Base-by-base conservation (phyloP, 64 coral and sea anemone genomes). In the Pachyseris speciosa region DNA sequence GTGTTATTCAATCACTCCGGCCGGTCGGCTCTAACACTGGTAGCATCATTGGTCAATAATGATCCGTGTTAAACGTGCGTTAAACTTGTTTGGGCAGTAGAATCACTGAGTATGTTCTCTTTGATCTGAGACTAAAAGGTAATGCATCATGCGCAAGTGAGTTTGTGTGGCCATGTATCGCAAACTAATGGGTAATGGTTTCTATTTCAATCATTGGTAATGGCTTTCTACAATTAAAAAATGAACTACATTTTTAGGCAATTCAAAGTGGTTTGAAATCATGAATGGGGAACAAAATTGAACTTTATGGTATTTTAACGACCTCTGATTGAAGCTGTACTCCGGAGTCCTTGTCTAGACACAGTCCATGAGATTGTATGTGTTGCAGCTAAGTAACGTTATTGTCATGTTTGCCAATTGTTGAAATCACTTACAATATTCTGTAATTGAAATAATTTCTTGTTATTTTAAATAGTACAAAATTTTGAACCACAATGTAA, bases 1-100 rank as follows among this genome's bases (percentile, higher is more conserved):
- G 44, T 89, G 70, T 81, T 34, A 90, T 69, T 80, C 74, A 90
- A 71, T 92, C 69, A 74, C 83, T 83, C 68, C 79, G 83, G 80
- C 89, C 57, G 89, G 89, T 92, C 89, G 83, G 47, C 89, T 92
- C 50, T 61, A 30, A 91, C 72, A 49, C 89, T 84, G 89, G 64
- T 64, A 45, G 28, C 67, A 83, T 91, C 89, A 84, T 91, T 59
- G 89, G 89, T 91, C 38, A 68, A 69, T 47, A 74, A 7, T 24
- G 34, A 36, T 68, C 25, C n/a, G 24, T 36, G 19, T 64, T 47
- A 84, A 45, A 84, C 28, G 1, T 67, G 17, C n/a, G n/a, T 0
- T 26, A 22, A 19, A 58, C 65, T 87, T 49, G 65, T n/a, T 40
- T 71, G 69, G 13, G 32, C 36, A 43, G 57, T 89, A 30, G 34